These are phyloP conservation scores for Venustaconcha ellipsiformis DNA, from an alignment of 1,140 invertebrate genomes.

Conservation along the genomic window DNA sequence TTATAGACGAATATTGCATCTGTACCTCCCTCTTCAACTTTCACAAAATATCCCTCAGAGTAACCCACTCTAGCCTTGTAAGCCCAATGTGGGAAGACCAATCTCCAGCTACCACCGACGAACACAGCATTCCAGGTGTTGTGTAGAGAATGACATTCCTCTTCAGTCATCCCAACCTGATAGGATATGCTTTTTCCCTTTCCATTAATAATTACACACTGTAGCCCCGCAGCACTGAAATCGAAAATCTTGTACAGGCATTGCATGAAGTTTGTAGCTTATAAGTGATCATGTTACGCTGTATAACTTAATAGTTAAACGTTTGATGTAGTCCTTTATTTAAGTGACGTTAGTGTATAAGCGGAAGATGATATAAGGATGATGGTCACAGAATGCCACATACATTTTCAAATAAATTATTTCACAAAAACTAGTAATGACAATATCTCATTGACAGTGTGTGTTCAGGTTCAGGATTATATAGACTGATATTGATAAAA, in stretches of 20 bases:
- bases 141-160: conserved; percentile 88
- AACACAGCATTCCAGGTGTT: conserved; percentile 37
- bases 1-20: background rate
- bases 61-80: conserved; percentile 3
- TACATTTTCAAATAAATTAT: background rate
- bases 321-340: background rate
- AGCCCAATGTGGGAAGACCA: conserved; percentile 37
- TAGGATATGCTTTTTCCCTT: conserved; percentile 98
- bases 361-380: no score
- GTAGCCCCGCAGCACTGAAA: conserved; percentile 92
- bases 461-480: no score
- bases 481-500: no score
- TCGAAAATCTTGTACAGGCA: conserved; percentile 39
- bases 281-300: background rate
- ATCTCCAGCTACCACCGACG: conserved; percentile 34
- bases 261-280: background rate
- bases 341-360: background rate
- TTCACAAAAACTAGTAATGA: no score
- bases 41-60: conserved; percentile 22
- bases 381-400: background rate
- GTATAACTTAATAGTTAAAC: no score
- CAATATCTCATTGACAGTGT: no score
- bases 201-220: conserved; percentile 98
- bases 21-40: conserved; percentile 8
- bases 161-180: conserved; percentile 72